These are phyloP conservation scores for Nothobranchius furzeri DNA, from an alignment of 2,113 vertebrate genomes.

Conservation along the genomic window DNA sequence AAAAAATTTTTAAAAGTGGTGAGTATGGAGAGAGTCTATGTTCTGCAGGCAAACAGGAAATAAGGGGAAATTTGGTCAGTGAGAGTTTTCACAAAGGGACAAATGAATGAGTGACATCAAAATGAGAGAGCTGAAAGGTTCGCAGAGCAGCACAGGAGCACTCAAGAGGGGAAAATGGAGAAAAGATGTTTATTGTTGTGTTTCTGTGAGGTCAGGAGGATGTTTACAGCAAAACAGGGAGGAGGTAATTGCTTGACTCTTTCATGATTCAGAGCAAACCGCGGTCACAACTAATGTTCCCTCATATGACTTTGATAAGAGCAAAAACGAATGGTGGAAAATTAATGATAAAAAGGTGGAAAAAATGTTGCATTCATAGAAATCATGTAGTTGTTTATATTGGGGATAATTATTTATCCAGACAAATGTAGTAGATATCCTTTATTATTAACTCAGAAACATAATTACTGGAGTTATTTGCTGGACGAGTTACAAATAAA, in stretches of 20 bases:
- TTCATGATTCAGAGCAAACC: background rate
- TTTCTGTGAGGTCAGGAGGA: conserved; percentile 25
- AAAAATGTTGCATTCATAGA: background rate
- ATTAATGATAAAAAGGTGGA: background rate
- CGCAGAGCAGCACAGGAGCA: conserved; percentile 82
- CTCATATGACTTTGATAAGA: background rate
- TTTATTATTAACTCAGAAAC: background rate
- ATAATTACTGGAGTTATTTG: background rate
- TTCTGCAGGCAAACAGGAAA: too few species aligned
- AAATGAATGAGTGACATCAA: background rate
- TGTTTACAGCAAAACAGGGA: conserved; percentile 13
- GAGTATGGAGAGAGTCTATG: too few species aligned
- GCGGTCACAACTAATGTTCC: background rate
- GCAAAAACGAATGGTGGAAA: background rate
- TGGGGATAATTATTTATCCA: background rate
- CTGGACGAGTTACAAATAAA: background rate
- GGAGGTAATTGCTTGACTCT: background rate
- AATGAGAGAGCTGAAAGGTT: conserved; percentile 21
- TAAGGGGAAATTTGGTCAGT: too few species aligned
- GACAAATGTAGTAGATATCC: too few species aligned
- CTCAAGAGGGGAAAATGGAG: conserved; percentile 44
- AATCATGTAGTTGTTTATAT: background rate
- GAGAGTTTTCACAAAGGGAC: background rate
- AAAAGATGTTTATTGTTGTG: conserved; percentile 18
- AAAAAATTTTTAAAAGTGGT: too few species aligned